These are phyloP conservation scores for Drosophila histrio DNA, from an alignment of 2,888 invertebrate genomes.

Conservation along the genomic window DNA sequence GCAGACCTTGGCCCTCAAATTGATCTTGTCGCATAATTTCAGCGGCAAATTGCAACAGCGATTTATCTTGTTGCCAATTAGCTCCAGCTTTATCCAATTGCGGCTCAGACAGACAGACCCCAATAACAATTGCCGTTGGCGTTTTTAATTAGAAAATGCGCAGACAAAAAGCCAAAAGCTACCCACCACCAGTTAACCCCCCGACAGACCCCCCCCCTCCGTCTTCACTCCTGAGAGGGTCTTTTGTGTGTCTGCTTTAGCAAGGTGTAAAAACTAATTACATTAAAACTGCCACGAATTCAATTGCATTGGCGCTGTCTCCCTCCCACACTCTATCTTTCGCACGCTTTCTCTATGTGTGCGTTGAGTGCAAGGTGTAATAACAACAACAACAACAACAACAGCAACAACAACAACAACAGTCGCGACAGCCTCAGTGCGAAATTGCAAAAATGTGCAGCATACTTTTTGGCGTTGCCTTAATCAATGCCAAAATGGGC, in stretches of 20 bases:
- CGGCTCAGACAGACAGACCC: background rate
- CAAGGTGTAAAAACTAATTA: conserved; percentile 78
- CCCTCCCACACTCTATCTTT: background rate
- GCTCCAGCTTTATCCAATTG: conserved; percentile 20
- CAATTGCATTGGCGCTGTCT: conserved; percentile 64
- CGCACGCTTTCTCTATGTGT: background rate
- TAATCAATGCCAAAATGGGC: conserved; percentile 61
- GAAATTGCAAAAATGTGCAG: conserved; percentile 41
- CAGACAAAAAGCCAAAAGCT: conserved; percentile 38
- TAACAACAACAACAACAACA: conserved; percentile 25
- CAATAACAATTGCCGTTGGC: conserved; percentile 67
- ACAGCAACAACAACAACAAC: conserved; percentile 7
- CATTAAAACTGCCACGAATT: conserved; percentile 79
- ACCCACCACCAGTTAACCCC: background rate
- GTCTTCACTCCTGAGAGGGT: background rate
- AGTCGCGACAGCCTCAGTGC: background rate
- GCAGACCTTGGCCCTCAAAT: conserved; percentile 63
- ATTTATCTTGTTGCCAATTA: conserved; percentile 77
- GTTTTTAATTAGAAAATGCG: conserved; percentile 74
- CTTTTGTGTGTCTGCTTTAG: conserved; percentile 44
- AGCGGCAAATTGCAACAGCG: conserved; percentile 65
- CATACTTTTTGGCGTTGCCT: conserved; percentile 60
- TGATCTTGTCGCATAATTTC: conserved; percentile 75
- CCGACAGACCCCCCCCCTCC: background rate
- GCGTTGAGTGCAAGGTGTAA: conserved; percentile 29